phyloP scores from a whole-genome alignment of 2,888 invertebrate species.

The Himalopsyche kuldschensis region DNA sequence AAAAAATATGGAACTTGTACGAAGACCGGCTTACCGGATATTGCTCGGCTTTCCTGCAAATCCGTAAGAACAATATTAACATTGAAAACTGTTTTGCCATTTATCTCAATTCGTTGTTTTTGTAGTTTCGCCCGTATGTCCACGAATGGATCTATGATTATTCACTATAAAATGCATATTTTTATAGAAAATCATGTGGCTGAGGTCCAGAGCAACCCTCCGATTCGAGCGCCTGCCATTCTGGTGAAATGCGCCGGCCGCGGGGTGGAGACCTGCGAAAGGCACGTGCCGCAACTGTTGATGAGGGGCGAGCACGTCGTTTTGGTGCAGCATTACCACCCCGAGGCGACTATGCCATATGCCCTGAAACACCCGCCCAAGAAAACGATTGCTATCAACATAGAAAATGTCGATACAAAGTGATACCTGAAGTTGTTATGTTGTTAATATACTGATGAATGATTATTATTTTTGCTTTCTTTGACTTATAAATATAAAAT shows the following conservation, averaged over 20 bases:
- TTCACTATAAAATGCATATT: no score
- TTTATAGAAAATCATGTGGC: slow-evolving; percentile 7
- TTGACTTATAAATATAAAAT: no score
- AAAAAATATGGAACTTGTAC: no score
- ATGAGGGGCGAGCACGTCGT: slow-evolving; percentile 79
- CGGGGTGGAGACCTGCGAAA: slow-evolving; percentile 67
- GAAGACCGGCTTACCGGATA: no score
- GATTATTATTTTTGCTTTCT: neutral
- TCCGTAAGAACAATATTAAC: no score
- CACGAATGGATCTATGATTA: no score
- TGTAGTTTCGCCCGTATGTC: no score
- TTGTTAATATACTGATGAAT: no score
- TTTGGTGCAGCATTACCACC: slow-evolving; percentile 42
- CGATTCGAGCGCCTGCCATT: slow-evolving; percentile 50
- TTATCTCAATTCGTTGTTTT: no score
- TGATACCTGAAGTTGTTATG: neutral
- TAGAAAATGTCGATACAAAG: neutral
- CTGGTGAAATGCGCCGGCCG: slow-evolving; percentile 61
- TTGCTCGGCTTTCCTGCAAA: no score
- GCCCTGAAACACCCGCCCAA: neutral
- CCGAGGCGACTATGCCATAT: slow-evolving; percentile 47
- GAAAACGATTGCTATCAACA: neutral
- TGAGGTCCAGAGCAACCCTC: neutral
- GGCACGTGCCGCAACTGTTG: slow-evolving; percentile 69
- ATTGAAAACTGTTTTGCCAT: no score